These are phyloP conservation scores for Mormyrops attenuatus DNA, from an alignment of 2,797 vertebrate species.

Conservation along the genomic window DNA sequence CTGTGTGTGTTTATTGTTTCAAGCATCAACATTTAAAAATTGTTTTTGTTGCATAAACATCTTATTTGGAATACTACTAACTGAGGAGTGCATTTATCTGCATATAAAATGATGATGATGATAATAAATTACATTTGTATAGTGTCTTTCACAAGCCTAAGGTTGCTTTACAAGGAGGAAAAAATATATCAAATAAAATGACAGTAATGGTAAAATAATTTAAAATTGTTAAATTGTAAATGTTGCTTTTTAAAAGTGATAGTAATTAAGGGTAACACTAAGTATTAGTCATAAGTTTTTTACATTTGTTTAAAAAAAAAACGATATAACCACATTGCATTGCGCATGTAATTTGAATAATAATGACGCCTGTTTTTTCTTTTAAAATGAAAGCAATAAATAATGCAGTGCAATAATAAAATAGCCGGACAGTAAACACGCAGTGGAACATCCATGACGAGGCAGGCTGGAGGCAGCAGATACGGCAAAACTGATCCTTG, in stretches of 20 bases:
- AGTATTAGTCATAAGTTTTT: neutral
- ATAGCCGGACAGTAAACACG: neutral
- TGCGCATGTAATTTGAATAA: neutral
- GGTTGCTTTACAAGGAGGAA: neutral
- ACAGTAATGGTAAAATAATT: neutral
- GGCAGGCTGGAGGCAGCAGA: neutral
- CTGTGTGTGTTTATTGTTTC: neutral
- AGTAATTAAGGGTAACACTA: neutral
- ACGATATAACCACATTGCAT: neutral
- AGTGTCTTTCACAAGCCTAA: neutral
- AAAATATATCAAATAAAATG: neutral
- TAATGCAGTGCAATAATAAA: neutral
- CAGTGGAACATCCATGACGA: neutral
- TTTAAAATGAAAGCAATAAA: conserved; percentile 13
- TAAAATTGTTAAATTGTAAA: neutral
- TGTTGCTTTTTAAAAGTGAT: neutral
- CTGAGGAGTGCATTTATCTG: neutral
- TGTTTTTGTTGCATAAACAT: neutral
- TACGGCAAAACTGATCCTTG: neutral
- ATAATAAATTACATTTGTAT: neutral
- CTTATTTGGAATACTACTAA: neutral
- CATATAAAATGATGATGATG: neutral
- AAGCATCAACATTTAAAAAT: neutral
- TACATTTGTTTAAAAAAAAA: neutral
- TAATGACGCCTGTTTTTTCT: neutral